These are phyloP conservation scores for Peromyscus eremicus DNA, from an alignment of 2,797 vertebrate genomes.

Conservation along the genomic window DNA sequence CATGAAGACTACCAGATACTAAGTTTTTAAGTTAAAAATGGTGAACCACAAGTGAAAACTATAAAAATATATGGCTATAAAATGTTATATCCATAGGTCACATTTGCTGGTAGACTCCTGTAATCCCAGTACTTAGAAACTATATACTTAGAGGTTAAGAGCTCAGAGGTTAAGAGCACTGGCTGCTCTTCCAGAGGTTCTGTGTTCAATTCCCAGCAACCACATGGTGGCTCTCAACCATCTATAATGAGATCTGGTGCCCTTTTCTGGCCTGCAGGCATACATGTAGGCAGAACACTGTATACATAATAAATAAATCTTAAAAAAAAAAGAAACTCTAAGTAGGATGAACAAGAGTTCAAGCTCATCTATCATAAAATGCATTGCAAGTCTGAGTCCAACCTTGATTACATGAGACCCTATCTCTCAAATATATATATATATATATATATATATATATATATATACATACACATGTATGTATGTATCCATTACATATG, in stretches of 20 bases:
- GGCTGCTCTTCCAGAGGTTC: too few species aligned
- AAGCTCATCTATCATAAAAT: neutral
- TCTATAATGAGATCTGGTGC: too few species aligned
- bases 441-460: too few species aligned
- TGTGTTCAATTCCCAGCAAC: too few species aligned
- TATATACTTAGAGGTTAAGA: too few species aligned
- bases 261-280: too few species aligned
- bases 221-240: too few species aligned
- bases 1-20: neutral
- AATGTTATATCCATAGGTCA: neutral
- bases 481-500: neutral
- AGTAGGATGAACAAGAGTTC: neutral
- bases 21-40: neutral
- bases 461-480: neutral
- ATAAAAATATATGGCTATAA: neutral
- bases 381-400: neutral
- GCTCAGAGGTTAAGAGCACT: too few species aligned
- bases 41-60: neutral
- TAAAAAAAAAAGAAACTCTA: neutral
- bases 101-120: neutral
- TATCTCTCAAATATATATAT: neutral
- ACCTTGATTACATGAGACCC: neutral
- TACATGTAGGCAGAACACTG: too few species aligned
- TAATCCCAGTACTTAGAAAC: neutral
- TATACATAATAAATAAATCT: too few species aligned